Base-by-base conservation (phyloP, 2,888 invertebrate species). In the Cheilosia scutellata region DNA sequence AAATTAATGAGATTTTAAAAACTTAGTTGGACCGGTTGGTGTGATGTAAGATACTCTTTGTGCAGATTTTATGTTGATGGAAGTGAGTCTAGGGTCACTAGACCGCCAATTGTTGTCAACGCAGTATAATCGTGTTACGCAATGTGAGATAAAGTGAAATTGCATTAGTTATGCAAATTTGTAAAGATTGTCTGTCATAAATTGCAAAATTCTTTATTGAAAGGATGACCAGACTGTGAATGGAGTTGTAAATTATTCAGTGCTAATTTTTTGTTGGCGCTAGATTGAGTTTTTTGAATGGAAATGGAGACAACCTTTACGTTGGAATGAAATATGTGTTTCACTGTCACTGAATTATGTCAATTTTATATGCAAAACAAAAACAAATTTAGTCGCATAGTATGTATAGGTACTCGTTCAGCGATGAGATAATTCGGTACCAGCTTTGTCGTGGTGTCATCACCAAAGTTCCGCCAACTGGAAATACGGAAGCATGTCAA, bases 31-130 rank as follows among this genome's bases (percentile, higher is more conserved):
- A 49, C 57, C 55, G 62, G 33, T 70, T 16, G 5, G 65, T 7
- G 66, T 76, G 40, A 76, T 76, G 66, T 51, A 76, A 76, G 49
- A 31, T 37, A 57, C 0, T 9, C 33, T 60, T 70, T 72, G 74
- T 63, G 82, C 72, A 78, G 62, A 78, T 72, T 72, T 11, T 47
- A 55, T 79, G 57, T 78, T 57, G 72, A 74, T 78, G 63, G 72
- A 74, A 83, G 74, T 70, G 68, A 44, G 49, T 74, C 62, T 68
- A 68, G 68, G 68, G 74, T 74, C 72, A 72, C 53, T 72, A 79
- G 72, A 65, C 79, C 79, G 65, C 65, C 71, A 72, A 72, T 72
- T 79, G 72, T 72, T 72, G 66, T 78, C 60, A 62, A 44, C 75
- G 33, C 11, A 25, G n/a, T 25, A 31, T 40, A 25, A 11, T 57